phyloP scores from a whole-genome alignment of 2,797 vertebrate genomes.

The Sebastes variabilis region DNA sequence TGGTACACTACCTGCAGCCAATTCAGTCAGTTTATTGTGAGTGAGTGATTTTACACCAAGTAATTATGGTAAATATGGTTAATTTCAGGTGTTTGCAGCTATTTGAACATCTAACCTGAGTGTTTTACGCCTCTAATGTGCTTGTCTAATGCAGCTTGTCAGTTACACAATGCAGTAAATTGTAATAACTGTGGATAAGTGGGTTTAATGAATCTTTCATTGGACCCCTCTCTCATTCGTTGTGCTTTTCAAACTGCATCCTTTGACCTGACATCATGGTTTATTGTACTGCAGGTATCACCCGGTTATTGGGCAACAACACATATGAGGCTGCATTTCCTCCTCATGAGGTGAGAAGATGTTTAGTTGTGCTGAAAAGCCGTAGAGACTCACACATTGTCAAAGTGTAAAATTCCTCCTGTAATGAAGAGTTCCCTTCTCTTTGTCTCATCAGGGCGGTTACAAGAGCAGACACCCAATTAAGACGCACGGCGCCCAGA shows the following conservation, averaged over 20 bases:
- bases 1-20: neutral
- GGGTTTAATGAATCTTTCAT: conserved; percentile 22
- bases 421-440: neutral
- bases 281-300: conserved; percentile 87
- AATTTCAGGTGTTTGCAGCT: conserved; percentile 8
- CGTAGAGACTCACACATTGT: neutral
- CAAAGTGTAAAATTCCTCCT: neutral
- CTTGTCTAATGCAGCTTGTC: conserved; percentile 10
- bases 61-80: neutral
- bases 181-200: conserved; percentile 15
- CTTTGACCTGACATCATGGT: conserved; percentile 5
- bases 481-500: conserved; percentile 95
- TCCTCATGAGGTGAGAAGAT: conserved; percentile 91
- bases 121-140: conserved; percentile 20
- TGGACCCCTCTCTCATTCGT: conserved; percentile 27
- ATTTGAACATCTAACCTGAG: conserved; percentile 26
- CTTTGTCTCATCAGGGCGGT: conserved; percentile 85
- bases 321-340: conserved; percentile 98
- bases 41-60: neutral
- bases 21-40: conserved; percentile 2
- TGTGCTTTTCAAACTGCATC: neutral
- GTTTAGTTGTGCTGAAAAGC: conserved; percentile 3
- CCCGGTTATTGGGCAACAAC: conserved; percentile 91
- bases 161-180: conserved; percentile 37
- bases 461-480: conserved; percentile 96